phyloP scores from a whole-genome alignment of 2,113 vertebrate genomes.

The Caloenas nicobarica region DNA sequence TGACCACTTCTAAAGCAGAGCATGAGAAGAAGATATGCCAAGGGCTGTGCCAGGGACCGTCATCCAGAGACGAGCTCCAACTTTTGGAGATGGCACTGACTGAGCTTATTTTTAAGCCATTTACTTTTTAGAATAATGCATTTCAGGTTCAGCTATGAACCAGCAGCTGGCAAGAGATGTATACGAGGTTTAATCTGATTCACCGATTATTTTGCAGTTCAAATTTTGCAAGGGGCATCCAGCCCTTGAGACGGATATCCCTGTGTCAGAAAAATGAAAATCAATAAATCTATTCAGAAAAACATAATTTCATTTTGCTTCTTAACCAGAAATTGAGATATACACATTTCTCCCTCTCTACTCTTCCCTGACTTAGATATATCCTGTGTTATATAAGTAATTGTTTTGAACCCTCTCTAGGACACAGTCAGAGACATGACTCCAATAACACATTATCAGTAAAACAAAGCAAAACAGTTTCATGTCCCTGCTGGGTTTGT shows the following conservation, averaged over 20 bases:
- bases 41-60: neutral
- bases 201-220: neutral
- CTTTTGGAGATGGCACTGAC: neutral
- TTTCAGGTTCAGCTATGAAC: neutral
- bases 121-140: neutral
- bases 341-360: neutral
- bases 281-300: conserved; percentile 42
- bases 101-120: neutral
- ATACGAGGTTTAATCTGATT: neutral
- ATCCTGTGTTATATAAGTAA: conserved; percentile 62
- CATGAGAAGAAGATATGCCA: rapidly evolving
- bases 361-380: conserved; percentile 18
- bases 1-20: neutral
- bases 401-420: conserved; percentile 65
- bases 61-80: neutral
- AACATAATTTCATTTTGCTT: conserved; percentile 49
- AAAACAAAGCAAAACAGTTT: conserved; percentile 69
- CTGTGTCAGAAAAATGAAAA: neutral
- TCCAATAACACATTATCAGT: conserved; percentile 68
- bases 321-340: conserved; percentile 45
- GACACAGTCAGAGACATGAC: conserved; percentile 64
- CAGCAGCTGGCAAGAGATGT: neutral
- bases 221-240: neutral
- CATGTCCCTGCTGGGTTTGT: conserved; percentile 57
- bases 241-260: neutral